A percentile compares a stretch with the other conserved stretches of the same genome.
Conservation (phyloP, 1,140 invertebrate species). For the Zeugodacus cucurbitae region DNA sequence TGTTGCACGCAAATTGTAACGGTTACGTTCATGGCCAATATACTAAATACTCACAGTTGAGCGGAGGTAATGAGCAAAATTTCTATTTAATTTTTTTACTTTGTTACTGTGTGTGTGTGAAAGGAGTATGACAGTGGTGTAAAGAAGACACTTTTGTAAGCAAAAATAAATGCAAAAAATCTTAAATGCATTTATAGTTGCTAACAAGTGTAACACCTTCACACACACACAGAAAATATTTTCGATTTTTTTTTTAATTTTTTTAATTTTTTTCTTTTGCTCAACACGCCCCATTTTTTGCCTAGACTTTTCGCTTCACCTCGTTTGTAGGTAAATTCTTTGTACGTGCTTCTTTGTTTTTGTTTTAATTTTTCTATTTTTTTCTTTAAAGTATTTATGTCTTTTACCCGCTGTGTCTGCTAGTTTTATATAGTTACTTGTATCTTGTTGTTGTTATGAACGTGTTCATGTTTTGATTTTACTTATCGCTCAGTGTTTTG, state of each 20-base stretch:
- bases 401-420: neutral
- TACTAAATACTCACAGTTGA: slow-evolving; percentile 17
- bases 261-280: neutral
- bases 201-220: neutral
- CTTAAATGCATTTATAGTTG: no score
- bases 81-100: neutral
- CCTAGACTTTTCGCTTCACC: neutral
- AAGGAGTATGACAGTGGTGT: neutral
- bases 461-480: slow-evolving; percentile 30
- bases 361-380: neutral
- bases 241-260: neutral
- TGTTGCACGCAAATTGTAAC: neutral
- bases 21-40: slow-evolving; percentile 9
- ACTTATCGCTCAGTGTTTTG: slow-evolving; percentile 15
- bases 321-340: neutral
- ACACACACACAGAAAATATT: neutral
- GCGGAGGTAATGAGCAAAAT: neutral
- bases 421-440: neutral
- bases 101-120: neutral
- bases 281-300: neutral
- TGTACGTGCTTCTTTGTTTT: neutral
- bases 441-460: neutral
- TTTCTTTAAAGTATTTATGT: neutral
- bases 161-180: neutral
- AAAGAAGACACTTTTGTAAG: neutral